Evolutionary conservation across 2,888 invertebrate species (phyloP), one percentile per base, ranked within the genome.

Genomic region (Argyresthia albistria): DNA sequence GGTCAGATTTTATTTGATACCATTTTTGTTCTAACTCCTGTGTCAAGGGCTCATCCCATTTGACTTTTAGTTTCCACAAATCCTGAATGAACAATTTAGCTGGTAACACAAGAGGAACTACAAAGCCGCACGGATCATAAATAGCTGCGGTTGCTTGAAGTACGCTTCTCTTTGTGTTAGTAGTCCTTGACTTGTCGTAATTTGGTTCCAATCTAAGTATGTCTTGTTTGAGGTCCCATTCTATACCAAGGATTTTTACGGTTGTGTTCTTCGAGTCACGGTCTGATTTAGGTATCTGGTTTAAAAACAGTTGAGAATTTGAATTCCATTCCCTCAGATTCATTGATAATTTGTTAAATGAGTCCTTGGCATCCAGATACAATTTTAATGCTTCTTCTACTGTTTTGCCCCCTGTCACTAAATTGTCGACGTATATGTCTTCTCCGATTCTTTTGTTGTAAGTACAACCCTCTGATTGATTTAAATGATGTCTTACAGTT

Each of bases 401-500:
- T 1, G 43, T 43, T 12, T n/a, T 6, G 1, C 1, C 8, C 1
- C 43, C 43, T n/a, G 43, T 43, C 8, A 43, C 43, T 1, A 43
- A 12, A 8, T 43, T 43, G 14, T 43, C 43, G 2, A 43, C 43
- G n/a, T 43, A 43, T 4, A 43, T 43, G n/a, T 43, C 43, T n/a
- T n/a, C n/a, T n/a, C n/a, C n/a, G n/a, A n/a, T n/a, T 48, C 52
- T 47, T 25, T 52, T 46, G 1, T 8, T 16, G 9, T 52, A 47
- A 4, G 6, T 11, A 48, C n/a, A n/a, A n/a, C n/a, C n/a, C n/a
- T 53, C 25, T 1, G 51, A 46, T 9, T 47, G 46, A 0, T 35
- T 12, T 10, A 59, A 16, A 42, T 59, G 57, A 51, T 55, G 50
- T 25, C 48, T 45, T 1, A 61, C 57, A 0, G 58, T 57, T 11